Evolutionary conservation across 1,140 invertebrate species (phyloP).

Genomic region (Cotesia typhae): DNA sequence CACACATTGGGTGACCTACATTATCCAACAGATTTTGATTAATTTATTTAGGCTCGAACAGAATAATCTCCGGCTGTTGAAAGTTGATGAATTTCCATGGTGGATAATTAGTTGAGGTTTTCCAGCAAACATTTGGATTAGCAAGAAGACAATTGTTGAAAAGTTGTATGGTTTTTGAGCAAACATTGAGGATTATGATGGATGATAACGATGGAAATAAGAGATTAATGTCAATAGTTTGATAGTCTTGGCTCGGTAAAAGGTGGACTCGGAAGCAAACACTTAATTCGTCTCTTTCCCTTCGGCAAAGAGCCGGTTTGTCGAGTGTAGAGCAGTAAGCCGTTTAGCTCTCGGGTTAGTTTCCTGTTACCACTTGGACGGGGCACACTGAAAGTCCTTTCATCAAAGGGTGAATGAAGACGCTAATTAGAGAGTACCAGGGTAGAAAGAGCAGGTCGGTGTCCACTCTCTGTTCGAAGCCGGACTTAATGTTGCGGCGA

Average conservation of each 20-base stretch:
- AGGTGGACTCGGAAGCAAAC: too few relatives aligned
- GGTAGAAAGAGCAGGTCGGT: conserved; percentile 11
- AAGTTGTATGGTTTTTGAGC: too few relatives aligned
- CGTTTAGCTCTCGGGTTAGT: background rate
- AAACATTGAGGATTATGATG: too few relatives aligned
- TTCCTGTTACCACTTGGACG: conserved; percentile 28
- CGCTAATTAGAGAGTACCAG: conserved; percentile 55
- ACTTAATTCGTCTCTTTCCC: too few relatives aligned
- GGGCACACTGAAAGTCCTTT: conserved; percentile 37
- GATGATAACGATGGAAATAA: too few relatives aligned
- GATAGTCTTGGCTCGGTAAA: too few relatives aligned
- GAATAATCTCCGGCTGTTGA: too few relatives aligned
- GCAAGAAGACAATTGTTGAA: too few relatives aligned
- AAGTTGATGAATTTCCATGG: too few relatives aligned
- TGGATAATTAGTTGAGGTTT: too few relatives aligned
- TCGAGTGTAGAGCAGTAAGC: background rate
- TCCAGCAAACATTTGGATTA: too few relatives aligned
- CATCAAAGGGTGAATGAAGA: conserved; percentile 54
- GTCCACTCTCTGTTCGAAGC: conserved; percentile 34
- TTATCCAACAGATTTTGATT: background rate
- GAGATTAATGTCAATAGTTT: too few relatives aligned
- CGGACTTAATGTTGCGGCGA: conserved; percentile 2
- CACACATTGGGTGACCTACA: background rate
- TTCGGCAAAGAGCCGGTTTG: background rate
- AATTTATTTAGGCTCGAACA: background rate